A percentile compares a stretch with the other conserved stretches of the same genome.
These are phyloP conservation scores for Anseranas semipalmata DNA, from an alignment of 2,113 vertebrate species.

Conservation along the genomic window DNA sequence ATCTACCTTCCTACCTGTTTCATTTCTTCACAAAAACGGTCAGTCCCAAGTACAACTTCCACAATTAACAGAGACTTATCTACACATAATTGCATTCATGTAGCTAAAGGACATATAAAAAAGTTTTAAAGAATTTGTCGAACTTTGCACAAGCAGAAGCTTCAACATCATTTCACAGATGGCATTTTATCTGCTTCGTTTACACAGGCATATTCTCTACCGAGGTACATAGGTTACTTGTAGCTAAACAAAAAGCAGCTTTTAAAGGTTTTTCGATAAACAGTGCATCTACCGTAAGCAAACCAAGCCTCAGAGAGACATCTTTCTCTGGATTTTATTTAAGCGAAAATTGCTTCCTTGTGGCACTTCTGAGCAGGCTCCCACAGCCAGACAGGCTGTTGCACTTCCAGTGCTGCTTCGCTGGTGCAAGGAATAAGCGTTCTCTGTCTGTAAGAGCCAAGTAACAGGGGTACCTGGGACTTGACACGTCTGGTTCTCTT, in stretches of 20 bases:
- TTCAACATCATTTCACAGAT: not conserved
- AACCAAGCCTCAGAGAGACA: not conserved
- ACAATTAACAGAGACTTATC: not conserved
- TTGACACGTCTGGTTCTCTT: constrained; percentile 83
- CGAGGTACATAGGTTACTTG: not conserved
- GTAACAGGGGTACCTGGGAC: constrained; percentile 75
- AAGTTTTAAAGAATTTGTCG: not conserved
- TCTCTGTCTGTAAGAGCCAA: not conserved
- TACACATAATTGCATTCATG: not conserved
- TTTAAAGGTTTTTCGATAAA: not conserved
- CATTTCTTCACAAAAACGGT: not conserved
- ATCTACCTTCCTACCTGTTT: not conserved
- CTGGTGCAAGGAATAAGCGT: not conserved
- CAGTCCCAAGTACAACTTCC: not conserved
- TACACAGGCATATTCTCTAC: not conserved
- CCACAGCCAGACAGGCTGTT: not conserved
- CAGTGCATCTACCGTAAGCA: not conserved
- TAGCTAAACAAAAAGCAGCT: not conserved
- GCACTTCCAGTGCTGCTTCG: not conserved
- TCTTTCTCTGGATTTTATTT: not conserved
- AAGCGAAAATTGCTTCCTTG: not conserved
- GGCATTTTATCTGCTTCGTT: not conserved
- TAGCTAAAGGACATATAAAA: not conserved
- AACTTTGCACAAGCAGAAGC: not conserved
- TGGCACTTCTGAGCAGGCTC: not conserved